Evolutionary conservation across 2,888 invertebrate species (phyloP).

Genomic region (Graphium colonna): DNA sequence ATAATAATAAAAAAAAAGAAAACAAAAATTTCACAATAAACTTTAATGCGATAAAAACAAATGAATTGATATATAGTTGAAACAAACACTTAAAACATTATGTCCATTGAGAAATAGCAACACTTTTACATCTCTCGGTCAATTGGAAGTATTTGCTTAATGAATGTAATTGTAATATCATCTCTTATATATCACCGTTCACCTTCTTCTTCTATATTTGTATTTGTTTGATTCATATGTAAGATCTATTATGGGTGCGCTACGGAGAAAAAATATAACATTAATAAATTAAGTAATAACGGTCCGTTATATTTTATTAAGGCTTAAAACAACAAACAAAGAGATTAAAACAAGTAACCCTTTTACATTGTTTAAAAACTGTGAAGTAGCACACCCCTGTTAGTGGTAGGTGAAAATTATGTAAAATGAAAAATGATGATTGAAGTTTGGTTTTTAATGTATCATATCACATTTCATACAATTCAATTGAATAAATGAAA

Average conservation of each 20-base stretch:
- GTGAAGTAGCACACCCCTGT: slow-evolving; percentile 59
- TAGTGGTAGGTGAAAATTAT: slow-evolving; percentile 34
- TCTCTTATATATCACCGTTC: slow-evolving; percentile 32
- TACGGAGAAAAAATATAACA: slow-evolving; percentile 58
- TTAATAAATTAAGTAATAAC: slow-evolving; percentile 32
- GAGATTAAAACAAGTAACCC: slow-evolving; percentile 16
- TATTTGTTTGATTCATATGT: slow-evolving; percentile 66
- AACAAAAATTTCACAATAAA: slow-evolving; percentile 66
- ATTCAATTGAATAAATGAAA: neutral
- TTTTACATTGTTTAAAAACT: neutral
- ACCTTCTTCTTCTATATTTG: slow-evolving; percentile 69
- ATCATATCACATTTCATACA: neutral
- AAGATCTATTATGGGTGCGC: slow-evolving; percentile 73
- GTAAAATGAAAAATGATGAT: neutral
- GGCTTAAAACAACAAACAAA: slow-evolving; percentile 9
- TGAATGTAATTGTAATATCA: slow-evolving; percentile 22
- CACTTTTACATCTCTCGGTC: slow-evolving; percentile 52
- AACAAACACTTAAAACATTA: slow-evolving; percentile 56
- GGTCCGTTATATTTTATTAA: slow-evolving; percentile 9
- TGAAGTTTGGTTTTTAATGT: neutral
- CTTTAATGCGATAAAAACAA: slow-evolving; percentile 65
- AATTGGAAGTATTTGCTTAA: slow-evolving; percentile 35
- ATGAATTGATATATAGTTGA: slow-evolving; percentile 47
- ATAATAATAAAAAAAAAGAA: slow-evolving; percentile 50
- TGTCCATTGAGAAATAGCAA: slow-evolving; percentile 51